Conservation (phyloP, 2,113 vertebrate species). For the Epinephelus cyanopodus region DNA sequence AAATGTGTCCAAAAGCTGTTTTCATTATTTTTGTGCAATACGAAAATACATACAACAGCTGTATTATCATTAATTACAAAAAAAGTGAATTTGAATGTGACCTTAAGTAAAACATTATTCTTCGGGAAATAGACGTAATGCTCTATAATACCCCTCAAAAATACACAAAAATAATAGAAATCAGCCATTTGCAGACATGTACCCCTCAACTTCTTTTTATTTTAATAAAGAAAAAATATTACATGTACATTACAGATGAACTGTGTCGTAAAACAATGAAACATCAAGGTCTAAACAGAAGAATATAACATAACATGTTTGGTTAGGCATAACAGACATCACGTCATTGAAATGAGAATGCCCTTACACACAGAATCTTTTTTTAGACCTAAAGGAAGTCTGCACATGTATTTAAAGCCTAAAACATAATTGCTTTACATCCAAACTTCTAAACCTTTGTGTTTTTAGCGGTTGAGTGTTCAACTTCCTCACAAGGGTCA, state of each 20-base stretch:
- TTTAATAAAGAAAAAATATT: not conserved
- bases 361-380: not conserved
- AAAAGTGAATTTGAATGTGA: not conserved
- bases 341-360: not conserved
- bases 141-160: not conserved
- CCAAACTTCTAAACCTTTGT: conserved; percentile 46
- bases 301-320: not conserved
- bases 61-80: not conserved
- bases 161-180: not conserved
- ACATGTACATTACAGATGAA: not conserved
- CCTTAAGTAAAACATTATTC: not conserved
- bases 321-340: not conserved
- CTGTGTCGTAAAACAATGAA: not conserved
- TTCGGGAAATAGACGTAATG: not conserved
- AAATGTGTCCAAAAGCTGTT: not conserved
- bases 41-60: not conserved
- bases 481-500: conserved; percentile 70
- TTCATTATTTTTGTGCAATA: not conserved
- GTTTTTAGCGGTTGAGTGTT: conserved; percentile 49
- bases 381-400: conserved; percentile 23
- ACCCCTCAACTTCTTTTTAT: not conserved
- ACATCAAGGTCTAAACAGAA: not conserved
- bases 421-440: conserved; percentile 33
- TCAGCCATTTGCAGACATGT: not conserved
- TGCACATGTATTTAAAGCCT: conserved; percentile 44